Evolutionary conservation across 1,140 invertebrate species (phyloP), one percentile per base, ranked within the genome.

Genomic region (Calosoma granatense): DNA sequence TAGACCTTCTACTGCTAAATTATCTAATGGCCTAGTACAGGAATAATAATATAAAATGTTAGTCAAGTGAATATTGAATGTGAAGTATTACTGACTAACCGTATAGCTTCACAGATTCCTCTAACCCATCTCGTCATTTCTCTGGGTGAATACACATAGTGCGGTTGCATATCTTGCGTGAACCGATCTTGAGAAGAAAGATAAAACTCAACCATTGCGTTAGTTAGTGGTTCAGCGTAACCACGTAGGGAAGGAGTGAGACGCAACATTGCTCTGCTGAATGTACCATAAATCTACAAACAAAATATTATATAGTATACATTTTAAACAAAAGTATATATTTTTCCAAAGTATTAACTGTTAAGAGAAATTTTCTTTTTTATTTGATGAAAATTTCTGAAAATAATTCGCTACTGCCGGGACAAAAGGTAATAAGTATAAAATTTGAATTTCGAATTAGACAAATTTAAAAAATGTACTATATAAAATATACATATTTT

Each of bases 151-250:
- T 99, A 99, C 1, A 99, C 94, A 71, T 99, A 99, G 74, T 99
- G 97, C 1, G 97, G 97, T 73, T 99, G 97, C 93, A 99, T 98
- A 72, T 99, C 97, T 76, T 98, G 96, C 0, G 97, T 99, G 71
- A 99, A 99, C 53, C 86, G 80, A 72, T 98, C 96, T 79, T 99
- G 97, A 11, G 95, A 98, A 9, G 87, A 83, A 1, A 98, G 76
- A 75, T 98, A 99, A 67, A 99, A 95, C 68, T 98, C 94, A 0
- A 99, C 97, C 97, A 99, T 99, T 1, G 97, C 95, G 69, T 92
- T 93, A 0, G 97, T 99, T 14, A 99, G 76, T 1, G 96, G 90
- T 68, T 98, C 97, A 1, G 97, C 92, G 70, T 94, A 97, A 0
- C 92, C 85, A 63, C 91, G 83, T 15, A 99, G 74, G 0, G 86